Evolutionary conservation across 2,888 invertebrate species (phyloP).

Genomic region (Himalopsyche kuldschensis): DNA sequence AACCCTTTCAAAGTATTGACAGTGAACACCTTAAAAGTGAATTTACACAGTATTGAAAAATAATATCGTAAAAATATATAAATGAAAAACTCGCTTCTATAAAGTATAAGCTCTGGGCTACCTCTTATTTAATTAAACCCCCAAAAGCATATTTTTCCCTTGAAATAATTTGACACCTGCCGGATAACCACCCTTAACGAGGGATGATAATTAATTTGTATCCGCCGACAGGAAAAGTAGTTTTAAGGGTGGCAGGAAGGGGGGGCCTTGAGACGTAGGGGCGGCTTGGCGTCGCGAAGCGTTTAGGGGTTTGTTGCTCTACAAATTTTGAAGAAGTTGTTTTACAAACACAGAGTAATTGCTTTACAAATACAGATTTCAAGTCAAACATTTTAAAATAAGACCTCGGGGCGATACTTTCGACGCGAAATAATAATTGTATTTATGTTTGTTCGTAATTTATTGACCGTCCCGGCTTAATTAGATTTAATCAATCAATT

Average conservation of each 20-base stretch:
- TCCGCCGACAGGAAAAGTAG: not conserved
- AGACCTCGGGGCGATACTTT: not conserved
- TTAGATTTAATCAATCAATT: too few relatives aligned
- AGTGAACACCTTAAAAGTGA: too few relatives aligned
- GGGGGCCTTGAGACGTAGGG: not conserved
- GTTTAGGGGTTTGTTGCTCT: not conserved
- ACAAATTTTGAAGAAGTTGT: not conserved
- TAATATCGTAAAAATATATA: too few relatives aligned
- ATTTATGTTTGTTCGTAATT: too few relatives aligned
- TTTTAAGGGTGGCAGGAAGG: not conserved
- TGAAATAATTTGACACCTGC: not conserved
- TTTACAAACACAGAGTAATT: not conserved
- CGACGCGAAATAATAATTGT: too few relatives aligned
- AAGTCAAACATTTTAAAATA: not conserved
- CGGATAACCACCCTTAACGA: not conserved
- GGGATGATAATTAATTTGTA: not conserved
- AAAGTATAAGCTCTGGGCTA: too few relatives aligned
- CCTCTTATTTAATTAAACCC: too few relatives aligned
- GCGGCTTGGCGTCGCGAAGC: not conserved
- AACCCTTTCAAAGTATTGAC: too few relatives aligned
- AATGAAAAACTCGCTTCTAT: too few relatives aligned
- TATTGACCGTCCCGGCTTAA: too few relatives aligned
- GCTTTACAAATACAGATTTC: not conserved
- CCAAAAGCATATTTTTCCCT: too few relatives aligned
- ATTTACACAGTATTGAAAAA: too few relatives aligned